These are phyloP conservation scores for Pseudopodoces humilis DNA, from an alignment of 2,113 vertebrate genomes.

Conservation along the genomic window DNA sequence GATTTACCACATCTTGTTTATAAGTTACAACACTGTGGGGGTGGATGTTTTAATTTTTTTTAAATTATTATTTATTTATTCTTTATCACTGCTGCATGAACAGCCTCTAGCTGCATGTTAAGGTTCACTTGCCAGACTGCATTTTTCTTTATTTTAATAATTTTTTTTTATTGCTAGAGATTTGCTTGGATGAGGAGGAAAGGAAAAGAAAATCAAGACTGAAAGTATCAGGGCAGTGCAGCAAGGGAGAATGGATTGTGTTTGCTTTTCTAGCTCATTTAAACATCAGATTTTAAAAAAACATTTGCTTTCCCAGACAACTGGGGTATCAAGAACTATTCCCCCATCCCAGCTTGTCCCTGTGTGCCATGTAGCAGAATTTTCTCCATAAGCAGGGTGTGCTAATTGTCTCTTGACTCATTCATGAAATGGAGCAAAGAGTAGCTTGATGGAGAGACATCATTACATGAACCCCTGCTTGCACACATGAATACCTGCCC, in stretches of 20 bases:
- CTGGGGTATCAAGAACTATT: not conserved
- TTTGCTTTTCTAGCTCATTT: not conserved
- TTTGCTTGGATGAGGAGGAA: not conserved
- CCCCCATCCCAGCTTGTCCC: rapidly evolving
- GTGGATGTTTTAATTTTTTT: not conserved
- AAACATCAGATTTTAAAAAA: not conserved
- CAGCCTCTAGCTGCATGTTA: not conserved
- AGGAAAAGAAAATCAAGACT: slow-evolving; percentile 11
- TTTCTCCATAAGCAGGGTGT: not conserved
- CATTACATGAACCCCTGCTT: rapidly evolving
- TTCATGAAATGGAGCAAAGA: not conserved
- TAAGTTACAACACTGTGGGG: not conserved
- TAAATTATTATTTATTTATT: not conserved
- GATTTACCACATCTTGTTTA: not conserved
- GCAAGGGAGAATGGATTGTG: not conserved
- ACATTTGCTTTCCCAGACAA: not conserved
- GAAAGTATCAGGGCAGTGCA: not conserved
- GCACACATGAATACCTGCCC: no score
- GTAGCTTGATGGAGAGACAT: not conserved
- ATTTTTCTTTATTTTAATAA: not conserved
- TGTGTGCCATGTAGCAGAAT: not conserved
- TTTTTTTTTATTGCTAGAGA: not conserved
- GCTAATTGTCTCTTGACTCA: not conserved
- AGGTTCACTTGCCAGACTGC: not conserved
- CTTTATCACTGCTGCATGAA: not conserved